phyloP scores from a whole-genome alignment of 2,797 vertebrate species.

The Microcaecilia unicolor region DNA sequence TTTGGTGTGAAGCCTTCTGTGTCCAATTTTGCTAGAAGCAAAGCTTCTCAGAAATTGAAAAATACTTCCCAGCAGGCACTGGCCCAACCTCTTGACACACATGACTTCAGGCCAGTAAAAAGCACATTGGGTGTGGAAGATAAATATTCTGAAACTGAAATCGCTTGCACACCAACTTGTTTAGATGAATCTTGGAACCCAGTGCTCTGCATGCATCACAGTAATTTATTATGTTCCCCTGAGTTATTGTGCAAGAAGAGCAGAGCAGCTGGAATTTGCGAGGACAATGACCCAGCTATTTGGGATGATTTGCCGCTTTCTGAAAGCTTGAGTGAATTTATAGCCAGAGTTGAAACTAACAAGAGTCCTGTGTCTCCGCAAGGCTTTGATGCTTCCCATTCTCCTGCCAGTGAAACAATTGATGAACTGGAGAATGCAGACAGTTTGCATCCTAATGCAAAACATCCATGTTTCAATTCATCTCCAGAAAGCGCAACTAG shows the following conservation, averaged over 20 bases:
- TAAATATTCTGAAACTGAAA: constrained; percentile 1
- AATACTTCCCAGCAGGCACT: constrained; percentile 6
- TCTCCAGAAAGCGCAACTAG: fast-evolving
- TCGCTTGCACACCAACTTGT: neutral
- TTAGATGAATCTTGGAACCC: neutral
- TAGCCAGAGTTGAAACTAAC: constrained; percentile 37
- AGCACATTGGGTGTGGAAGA: constrained; percentile 4
- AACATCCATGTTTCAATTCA: neutral
- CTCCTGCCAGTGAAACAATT: neutral
- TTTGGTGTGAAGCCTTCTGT: neutral
- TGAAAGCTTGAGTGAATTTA: constrained; percentile 55
- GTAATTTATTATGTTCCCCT: neutral
- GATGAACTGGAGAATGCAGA: neutral
- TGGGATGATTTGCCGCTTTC: constrained; percentile 61
- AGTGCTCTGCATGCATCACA: constrained; percentile 1
- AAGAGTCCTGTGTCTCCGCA: neutral
- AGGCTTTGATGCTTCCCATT: neutral
- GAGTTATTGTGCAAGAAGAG: neutral
- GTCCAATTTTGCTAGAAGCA: neutral
- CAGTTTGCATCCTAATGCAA: neutral
- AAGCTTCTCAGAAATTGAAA: constrained; percentile 2
- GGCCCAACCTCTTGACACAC: neutral
- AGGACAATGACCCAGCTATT: constrained; percentile 1
- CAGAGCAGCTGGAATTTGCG: constrained; percentile 4
- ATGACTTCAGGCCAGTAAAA: constrained; percentile 6